Conservation (phyloP, 2,113 vertebrate genomes). For the Crotalus viridis region DNA sequence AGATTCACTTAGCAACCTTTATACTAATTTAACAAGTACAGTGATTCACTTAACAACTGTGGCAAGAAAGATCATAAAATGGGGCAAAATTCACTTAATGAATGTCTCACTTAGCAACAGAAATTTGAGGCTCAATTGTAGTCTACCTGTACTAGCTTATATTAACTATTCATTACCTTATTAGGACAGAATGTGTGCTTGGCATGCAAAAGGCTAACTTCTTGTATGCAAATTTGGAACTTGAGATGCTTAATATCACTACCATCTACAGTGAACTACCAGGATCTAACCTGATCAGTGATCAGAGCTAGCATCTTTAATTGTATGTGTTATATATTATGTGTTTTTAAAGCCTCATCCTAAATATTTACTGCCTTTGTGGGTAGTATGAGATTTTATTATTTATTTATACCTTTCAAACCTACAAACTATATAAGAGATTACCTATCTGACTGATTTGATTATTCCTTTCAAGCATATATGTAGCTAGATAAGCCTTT, state of each 20-base stretch:
- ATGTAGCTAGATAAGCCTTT: background rate
- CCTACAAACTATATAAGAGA: background rate
- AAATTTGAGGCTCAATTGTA: background rate
- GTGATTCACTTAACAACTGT: background rate
- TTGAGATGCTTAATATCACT: background rate
- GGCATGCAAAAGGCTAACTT: background rate
- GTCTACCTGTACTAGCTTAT: background rate
- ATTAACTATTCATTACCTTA: background rate
- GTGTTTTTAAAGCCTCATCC: background rate
- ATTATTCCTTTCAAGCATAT: background rate
- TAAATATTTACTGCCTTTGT: background rate
- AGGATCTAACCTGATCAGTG: background rate
- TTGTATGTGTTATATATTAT: background rate
- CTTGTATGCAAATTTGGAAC: background rate
- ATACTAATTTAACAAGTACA: background rate
- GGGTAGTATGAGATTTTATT: background rate
- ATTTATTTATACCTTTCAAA: background rate
- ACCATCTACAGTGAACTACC: background rate
- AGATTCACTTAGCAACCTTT: background rate
- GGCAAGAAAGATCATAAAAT: background rate
- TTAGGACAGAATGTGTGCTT: background rate
- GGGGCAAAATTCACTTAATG: background rate
- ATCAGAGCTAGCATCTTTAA: background rate
- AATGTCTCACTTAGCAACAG: background rate
- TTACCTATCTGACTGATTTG: background rate